Conservation (phyloP, 2,888 invertebrate genomes). For the Malthinus flaveolus region DNA sequence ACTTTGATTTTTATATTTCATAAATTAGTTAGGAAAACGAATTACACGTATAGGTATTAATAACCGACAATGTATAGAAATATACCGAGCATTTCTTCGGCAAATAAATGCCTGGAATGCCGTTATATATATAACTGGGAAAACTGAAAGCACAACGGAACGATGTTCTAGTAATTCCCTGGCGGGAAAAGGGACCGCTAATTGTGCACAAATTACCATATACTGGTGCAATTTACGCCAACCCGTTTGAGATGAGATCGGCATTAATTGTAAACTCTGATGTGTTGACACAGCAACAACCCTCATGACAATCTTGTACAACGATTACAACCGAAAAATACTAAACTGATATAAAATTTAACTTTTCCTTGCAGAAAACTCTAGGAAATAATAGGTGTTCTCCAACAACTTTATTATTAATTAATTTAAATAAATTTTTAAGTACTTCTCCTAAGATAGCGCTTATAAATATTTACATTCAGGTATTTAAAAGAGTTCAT, state of each 20-base stretch:
- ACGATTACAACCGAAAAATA: neutral
- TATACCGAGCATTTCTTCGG: neutral
- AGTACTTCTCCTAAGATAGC: too few species aligned
- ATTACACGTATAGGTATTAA: too few species aligned
- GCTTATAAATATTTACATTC: too few species aligned
- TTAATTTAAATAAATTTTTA: too few species aligned
- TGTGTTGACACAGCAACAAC: slow-evolving; percentile 12
- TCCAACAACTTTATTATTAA: too few species aligned
- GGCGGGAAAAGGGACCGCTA: slow-evolving; percentile 35
- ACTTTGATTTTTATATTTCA: too few species aligned
- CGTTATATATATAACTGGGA: slow-evolving; percentile 3
- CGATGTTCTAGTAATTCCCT: slow-evolving; percentile 20
- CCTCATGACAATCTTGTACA: slow-evolving; percentile 6
- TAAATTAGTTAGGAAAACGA: too few species aligned
- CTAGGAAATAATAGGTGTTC: too few species aligned
- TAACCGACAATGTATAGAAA: neutral
- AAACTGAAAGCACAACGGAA: slow-evolving; percentile 16
- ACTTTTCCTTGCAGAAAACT: too few species aligned
- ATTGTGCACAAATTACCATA: slow-evolving; percentile 41
- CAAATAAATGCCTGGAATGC: slow-evolving; percentile 1
- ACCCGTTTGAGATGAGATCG: slow-evolving; percentile 32
- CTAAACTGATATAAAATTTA: neutral
- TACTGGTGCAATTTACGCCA: slow-evolving; percentile 35
- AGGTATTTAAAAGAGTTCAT: too few species aligned
- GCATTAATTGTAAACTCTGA: slow-evolving; percentile 29